phyloP scores from a whole-genome alignment of 2,113 vertebrate genomes.

The mouse (Mus musculus) region GRCm39 chr10:94679001-94679500 shows the following conservation, averaged over 20 bases:
- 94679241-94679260: not conserved
- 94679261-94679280: not conserved
- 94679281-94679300: constrained; percentile 62
- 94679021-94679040: not conserved
- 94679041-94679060: not conserved
- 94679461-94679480: constrained; percentile 51
- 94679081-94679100: not conserved
- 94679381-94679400: constrained; percentile 5
- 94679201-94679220: not conserved
- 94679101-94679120: not conserved
- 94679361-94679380: constrained; percentile 37
- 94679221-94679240: constrained; percentile 31
- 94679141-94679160: not conserved
- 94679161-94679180: not conserved
- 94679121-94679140: not conserved
- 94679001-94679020: not conserved
- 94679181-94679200: not conserved
- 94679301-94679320: constrained; percentile 36
- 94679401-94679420: constrained; percentile 42
- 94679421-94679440: constrained; percentile 23
- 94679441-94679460: constrained; percentile 17
- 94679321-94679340: constrained; percentile 74
- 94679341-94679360: constrained; percentile 66
- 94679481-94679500: constrained; percentile 11
- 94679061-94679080: not conserved